These are phyloP conservation scores for Salvator merianae DNA, from an alignment of 2,113 vertebrate species.

Conservation along the genomic window DNA sequence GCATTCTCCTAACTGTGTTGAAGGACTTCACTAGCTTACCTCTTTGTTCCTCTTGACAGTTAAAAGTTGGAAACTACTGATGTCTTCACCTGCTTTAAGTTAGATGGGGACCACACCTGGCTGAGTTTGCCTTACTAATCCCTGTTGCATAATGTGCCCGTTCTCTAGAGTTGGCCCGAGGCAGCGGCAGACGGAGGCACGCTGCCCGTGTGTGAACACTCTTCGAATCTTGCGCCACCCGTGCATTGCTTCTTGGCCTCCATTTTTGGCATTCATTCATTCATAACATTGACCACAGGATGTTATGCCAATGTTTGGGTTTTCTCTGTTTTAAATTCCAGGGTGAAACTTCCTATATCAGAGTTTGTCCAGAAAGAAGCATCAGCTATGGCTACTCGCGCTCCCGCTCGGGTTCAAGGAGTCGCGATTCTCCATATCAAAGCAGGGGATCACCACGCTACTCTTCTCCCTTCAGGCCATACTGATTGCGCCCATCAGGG, in stretches of 20 bases:
- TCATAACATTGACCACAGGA: slow-evolving; percentile 13
- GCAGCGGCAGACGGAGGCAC: not conserved
- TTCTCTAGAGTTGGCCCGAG: not conserved
- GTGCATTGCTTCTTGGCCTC: not conserved
- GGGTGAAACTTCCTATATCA: slow-evolving; percentile 91
- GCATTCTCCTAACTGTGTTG: not conserved
- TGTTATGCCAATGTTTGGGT: slow-evolving; percentile 30
- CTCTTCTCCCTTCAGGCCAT: slow-evolving; percentile 83
- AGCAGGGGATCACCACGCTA: slow-evolving; percentile 88
- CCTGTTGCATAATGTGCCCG: not conserved
- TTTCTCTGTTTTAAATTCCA: slow-evolving; percentile 65
- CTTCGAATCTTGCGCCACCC: not conserved
- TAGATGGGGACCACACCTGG: not conserved
- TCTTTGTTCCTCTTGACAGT: not conserved
- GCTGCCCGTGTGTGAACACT: not conserved
- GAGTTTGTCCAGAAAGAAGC: slow-evolving; percentile 87
- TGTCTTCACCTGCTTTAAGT: slow-evolving; percentile 4
- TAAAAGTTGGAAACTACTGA: slow-evolving; percentile 21
- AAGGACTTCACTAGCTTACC: slow-evolving; percentile 3
- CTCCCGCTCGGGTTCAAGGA: slow-evolving; percentile 89
- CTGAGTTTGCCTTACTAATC: not conserved
- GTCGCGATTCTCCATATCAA: slow-evolving; percentile 88
- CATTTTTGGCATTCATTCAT: slow-evolving; percentile 26
- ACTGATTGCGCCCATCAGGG: slow-evolving; percentile 70
- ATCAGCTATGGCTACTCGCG: slow-evolving; percentile 85